Percentiles rank a stretch among this genome's conserved stretches.
Evolutionary conservation across 1,140 invertebrate genomes (phyloP).

Genomic region (Diorhabda elongata): DNA sequence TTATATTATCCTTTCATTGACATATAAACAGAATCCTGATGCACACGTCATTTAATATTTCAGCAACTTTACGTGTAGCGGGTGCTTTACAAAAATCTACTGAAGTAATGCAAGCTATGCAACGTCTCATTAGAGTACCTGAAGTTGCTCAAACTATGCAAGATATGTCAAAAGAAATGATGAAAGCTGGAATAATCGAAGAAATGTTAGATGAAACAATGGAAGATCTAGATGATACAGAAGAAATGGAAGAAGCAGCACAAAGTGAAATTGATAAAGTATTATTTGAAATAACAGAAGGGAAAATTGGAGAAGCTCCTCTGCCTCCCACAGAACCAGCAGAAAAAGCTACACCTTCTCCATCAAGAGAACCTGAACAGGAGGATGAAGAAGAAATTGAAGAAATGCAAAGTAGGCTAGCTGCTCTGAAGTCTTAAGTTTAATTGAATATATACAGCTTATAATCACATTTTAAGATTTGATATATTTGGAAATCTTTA

Average conservation of each 20-base stretch:
- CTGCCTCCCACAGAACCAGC: slow-evolving; percentile 65
- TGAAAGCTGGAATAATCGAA: slow-evolving; percentile 98
- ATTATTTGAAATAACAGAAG: slow-evolving; percentile 36
- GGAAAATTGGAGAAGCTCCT: slow-evolving; percentile 82
- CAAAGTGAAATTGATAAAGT: slow-evolving; percentile 57
- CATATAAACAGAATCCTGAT: no score
- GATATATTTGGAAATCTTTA: no score
- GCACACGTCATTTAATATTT: not conserved
- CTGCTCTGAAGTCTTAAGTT: slow-evolving; percentile 74
- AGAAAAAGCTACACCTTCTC: slow-evolving; percentile 52
- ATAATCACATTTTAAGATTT: no score
- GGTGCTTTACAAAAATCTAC: slow-evolving; percentile 45
- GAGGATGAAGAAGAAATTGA: slow-evolving; percentile 76
- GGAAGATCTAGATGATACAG: slow-evolving; percentile 82
- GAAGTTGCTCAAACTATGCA: slow-evolving; percentile 95
- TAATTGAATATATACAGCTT: not conserved
- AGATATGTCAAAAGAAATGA: slow-evolving; percentile 98
- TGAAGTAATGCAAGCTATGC: slow-evolving; percentile 92
- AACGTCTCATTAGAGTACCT: slow-evolving; percentile 80
- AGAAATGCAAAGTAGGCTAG: slow-evolving; percentile 79
- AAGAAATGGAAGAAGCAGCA: slow-evolving; percentile 84
- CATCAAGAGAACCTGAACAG: slow-evolving; percentile 49
- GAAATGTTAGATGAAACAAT: slow-evolving; percentile 99
- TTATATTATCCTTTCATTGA: no score
- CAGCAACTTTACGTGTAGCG: slow-evolving; percentile 44